Percentiles rank a stretch among this genome's conserved stretches.
Evolutionary conservation across 2,113 vertebrate genomes (phyloP).

Genomic region (Phylloscopus whistleri): DNA sequence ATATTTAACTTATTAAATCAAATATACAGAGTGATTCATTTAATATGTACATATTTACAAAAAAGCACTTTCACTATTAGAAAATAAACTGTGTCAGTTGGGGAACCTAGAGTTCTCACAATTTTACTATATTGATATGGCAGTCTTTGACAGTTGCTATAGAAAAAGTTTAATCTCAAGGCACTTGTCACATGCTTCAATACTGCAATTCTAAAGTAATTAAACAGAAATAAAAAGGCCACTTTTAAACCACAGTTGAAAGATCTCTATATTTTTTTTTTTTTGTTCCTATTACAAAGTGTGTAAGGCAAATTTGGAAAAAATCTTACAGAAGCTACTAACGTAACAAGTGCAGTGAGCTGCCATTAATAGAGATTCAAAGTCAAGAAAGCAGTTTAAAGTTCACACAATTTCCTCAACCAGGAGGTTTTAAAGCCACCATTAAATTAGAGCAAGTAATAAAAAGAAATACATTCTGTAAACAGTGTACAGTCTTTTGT

Average conservation of each 20-base stretch:
- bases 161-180: conserved; percentile 84
- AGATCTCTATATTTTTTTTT: conserved; percentile 58
- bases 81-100: conserved; percentile 70
- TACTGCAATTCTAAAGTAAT: conserved; percentile 75
- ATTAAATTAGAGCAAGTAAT: conserved; percentile 79
- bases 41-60: conserved; percentile 97
- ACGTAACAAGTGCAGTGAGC: conserved; percentile 71
- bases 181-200: conserved; percentile 94
- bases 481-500: conserved; percentile 75
- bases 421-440: conserved; percentile 72
- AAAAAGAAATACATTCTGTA: conserved; percentile 82
- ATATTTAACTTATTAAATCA: conserved; percentile 94
- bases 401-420: conserved; percentile 67
- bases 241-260: conserved; percentile 85
- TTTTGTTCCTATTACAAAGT: conserved; percentile 52
- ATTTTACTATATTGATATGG: conserved; percentile 79
- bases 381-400: conserved; percentile 54
- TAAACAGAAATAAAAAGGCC: conserved; percentile 82
- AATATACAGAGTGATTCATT: conserved; percentile 97
- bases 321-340: conserved; percentile 62
- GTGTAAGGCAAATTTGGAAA: conserved; percentile 65
- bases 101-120: conserved; percentile 64
- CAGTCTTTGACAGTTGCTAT: conserved; percentile 79
- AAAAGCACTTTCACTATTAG: conserved; percentile 73
- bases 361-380: conserved; percentile 70